These are phyloP conservation scores for Caenorhabditis sp. DNA, from an alignment of 2,888 invertebrate species.

Conservation along the genomic window DNA sequence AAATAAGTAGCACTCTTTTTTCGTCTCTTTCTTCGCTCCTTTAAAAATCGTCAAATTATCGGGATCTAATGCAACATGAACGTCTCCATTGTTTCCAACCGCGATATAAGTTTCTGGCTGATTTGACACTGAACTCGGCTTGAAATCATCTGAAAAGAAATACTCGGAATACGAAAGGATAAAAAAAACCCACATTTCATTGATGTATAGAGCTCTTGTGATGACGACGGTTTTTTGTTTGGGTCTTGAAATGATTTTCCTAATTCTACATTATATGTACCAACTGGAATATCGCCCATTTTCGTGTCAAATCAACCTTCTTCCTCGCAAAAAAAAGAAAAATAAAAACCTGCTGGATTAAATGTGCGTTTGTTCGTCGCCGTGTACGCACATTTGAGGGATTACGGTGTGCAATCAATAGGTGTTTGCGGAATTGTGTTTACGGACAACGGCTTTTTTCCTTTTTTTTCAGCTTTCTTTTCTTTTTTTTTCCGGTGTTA, in stretches of 20 bases:
- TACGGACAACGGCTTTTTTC: neutral
- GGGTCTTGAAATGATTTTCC: constrained; percentile 41
- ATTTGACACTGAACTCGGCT: constrained; percentile 59
- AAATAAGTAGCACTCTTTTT: constrained; percentile 66
- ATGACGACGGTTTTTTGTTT: neutral
- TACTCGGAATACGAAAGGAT: too few species aligned
- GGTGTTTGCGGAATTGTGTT: neutral
- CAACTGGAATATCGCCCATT: constrained; percentile 54
- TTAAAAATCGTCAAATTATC: constrained; percentile 64
- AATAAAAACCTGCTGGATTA: neutral
- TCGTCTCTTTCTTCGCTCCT: constrained; percentile 63
- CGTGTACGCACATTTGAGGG: neutral
- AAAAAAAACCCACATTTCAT: constrained; percentile 41
- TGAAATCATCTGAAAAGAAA: constrained; percentile 62
- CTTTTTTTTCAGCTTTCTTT: neutral
- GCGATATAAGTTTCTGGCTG: constrained; percentile 63
- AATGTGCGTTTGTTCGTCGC: neutral
- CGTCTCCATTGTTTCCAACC: constrained; percentile 56
- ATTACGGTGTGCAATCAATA: neutral
- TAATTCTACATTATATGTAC: constrained; percentile 60
- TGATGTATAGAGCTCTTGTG: constrained; percentile 50
- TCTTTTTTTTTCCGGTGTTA: too few species aligned
- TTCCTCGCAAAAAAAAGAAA: neutral
- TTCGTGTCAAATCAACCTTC: neutral
- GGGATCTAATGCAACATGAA: constrained; percentile 64